A percentile compares a stretch with the other conserved stretches of the same genome.
These are phyloP conservation scores for Periparus ater DNA, from an alignment of 2,797 vertebrate genomes.

Conservation along the genomic window DNA sequence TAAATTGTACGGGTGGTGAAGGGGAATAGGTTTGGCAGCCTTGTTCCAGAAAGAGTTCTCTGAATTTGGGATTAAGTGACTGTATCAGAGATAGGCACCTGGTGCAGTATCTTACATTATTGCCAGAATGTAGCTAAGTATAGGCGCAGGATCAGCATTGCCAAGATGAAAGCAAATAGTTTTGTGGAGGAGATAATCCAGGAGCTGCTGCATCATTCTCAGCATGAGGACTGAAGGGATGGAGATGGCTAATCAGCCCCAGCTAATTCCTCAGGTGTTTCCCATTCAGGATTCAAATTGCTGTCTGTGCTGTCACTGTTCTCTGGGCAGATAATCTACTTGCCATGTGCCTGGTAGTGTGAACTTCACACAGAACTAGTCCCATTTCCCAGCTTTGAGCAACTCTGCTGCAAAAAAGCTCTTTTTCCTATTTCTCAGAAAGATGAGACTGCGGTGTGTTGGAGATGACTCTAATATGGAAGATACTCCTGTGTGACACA, in stretches of 20 bases:
- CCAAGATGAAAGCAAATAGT: neutral
- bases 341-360: neutral
- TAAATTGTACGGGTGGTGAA: neutral
- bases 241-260: neutral
- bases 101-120: neutral
- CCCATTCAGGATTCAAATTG: neutral
- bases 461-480: neutral
- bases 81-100: neutral
- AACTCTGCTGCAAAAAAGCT: neutral
- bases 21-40: neutral
- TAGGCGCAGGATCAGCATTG: neutral
- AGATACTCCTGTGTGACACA: neutral
- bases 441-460: neutral
- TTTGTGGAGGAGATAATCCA: constrained; percentile 11
- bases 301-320: neutral
- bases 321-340: neutral
- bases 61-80: neutral
- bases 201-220: neutral
- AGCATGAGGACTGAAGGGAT: neutral
- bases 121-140: neutral
- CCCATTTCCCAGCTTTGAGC: neutral
- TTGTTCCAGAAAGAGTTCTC: neutral
- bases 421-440: neutral
- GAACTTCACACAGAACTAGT: neutral
- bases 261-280: constrained; percentile 4